Base-by-base conservation (phyloP, 2,113 vertebrate species). In the Nesoenas mayeri region DNA sequence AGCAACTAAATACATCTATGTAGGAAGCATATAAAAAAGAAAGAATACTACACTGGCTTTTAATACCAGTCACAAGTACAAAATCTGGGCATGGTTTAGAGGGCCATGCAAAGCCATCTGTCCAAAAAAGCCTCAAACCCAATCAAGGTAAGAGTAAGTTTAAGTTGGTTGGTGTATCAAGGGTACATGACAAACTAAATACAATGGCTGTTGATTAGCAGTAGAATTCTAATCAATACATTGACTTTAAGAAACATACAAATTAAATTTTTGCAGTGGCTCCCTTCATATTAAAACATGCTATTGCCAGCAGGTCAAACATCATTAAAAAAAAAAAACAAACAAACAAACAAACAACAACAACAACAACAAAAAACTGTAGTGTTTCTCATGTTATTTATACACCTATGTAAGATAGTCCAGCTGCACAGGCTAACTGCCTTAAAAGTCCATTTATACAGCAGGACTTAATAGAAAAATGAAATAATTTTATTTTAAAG, bases 361-460 rank as follows among this genome's bases (percentile, higher is more conserved):
- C n/a, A n/a, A n/a, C n/a, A n/a, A n/a, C n/a, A n/a, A n/a, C n/a
- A n/a, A n/a, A n/a, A 42, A 38, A 82, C 22, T 42, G 44, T 65
- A 77, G 19, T 38, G 11, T 7, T 62, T 79, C 58, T 79, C 34
- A 10, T 20, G 29, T 72, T 91, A 79, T 38, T 94, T 92, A 79
- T 54, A 84, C 11, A 89, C 47, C 65, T 77, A 50, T 3, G 9
- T 34, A 86, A 96, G 67, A 88, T 5, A 91, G 72, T 84, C 28
- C 48, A 93, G 72, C 65, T 87, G n/a, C 53, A 80, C 9, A 93
- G 47, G 66, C 42, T 75, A 91, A 88, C 32, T 95, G 47, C 47
- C 88, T 93, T 89, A 91, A 81, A 94, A 94, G 75, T 24, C 75
- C 73, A 89, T 88, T 95, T 96, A 95, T 82, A 86, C 44, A 89